Evolutionary conservation across 2,113 vertebrate genomes (phyloP), one percentile per base, ranked within the genome.

Genomic region (Chauna torquata): DNA sequence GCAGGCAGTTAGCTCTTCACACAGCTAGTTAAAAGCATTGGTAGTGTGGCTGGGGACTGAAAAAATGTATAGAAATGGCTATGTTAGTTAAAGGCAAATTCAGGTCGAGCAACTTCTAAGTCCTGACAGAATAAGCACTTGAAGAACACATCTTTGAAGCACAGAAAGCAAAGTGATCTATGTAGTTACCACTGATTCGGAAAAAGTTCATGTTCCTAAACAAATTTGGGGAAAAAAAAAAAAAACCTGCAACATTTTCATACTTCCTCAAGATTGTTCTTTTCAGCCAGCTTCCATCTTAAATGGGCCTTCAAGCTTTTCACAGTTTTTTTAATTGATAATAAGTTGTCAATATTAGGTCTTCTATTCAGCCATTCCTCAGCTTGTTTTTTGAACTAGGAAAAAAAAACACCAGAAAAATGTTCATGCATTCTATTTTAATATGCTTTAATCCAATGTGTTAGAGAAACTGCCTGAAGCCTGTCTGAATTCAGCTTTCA

Each of bases 181-280:
- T 8, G 5, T 3, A 40, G 44, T 45, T 82, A 61, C 14, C 5
- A 2, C 69, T 42, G 78, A 71, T 8, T 34, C 36, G 7, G 19
- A 66, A 4, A 86, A 70, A 83, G 70, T 30, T 25, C 20, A 27
- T 9, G 5, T 72, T 90, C 93, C 77, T 57, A 68, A 83, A 74
- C 3, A 4, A 47, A 45, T 82, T 44, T 45, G 23, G 50, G 57
- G 54, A 49, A 58, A 7, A 38, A 45, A 6, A 61, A 20, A 49
- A 24, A 74, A 68, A 80, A 54, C 1, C 30, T 30, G 11, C 17
- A 86, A 78, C 11, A 30, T 32, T 71, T 84, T 12, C 85, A 83
- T 97, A 98, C 98, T 93, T 99, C 98, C 92, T 99, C 98, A 61
- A 99, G 91, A 91, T 97, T 98, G 89, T 81, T 98, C 77, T 97